These are phyloP conservation scores for Drosophila suzukii DNA, from an alignment of 1,140 invertebrate genomes.

Conservation along the genomic window DNA sequence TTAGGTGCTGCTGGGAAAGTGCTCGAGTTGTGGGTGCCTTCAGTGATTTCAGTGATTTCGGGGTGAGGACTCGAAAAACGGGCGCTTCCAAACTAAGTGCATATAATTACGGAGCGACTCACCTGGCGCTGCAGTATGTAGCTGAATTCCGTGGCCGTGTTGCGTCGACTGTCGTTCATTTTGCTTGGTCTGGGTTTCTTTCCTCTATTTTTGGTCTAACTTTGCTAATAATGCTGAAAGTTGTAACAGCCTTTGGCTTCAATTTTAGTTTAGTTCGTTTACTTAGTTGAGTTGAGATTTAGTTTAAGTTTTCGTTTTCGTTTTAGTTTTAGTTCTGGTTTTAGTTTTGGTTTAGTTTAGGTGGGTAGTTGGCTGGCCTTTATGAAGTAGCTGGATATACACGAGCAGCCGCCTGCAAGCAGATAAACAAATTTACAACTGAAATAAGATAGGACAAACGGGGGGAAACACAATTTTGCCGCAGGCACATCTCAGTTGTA, in stretches of 20 bases:
- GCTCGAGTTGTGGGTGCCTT: constrained; percentile 25
- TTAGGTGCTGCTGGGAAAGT: constrained; percentile 64
- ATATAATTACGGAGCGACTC: constrained; percentile 46
- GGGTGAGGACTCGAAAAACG: constrained; percentile 18
- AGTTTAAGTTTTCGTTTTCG: constrained; percentile 27
- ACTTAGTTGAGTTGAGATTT: constrained; percentile 32
- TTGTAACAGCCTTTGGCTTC: constrained; percentile 57
- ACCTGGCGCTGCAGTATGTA: constrained; percentile 84
- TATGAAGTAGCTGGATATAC: constrained; percentile 23
- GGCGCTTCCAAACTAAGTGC: constrained; percentile 34
- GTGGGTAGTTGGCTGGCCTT: constrained; percentile 51
- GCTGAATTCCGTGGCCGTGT: constrained; percentile 84
- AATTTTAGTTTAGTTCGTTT: constrained; percentile 38
- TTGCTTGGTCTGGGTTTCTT: constrained; percentile 30
- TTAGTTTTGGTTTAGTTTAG: constrained; percentile 39
- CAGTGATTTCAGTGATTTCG: constrained; percentile 1
- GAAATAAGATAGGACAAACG: constrained; percentile 21
- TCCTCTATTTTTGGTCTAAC: constrained; percentile 20
- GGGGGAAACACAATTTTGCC: constrained; percentile 14
- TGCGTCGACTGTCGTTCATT: constrained; percentile 82
- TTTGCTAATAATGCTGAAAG: constrained; percentile 48
- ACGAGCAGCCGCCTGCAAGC: constrained; percentile 43
- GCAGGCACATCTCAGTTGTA: constrained; percentile 9
- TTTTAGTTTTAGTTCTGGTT: constrained; percentile 32
- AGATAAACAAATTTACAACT: constrained; percentile 41